phyloP scores from a whole-genome alignment of 2,888 invertebrate genomes.

The Patella caerulea region DNA sequence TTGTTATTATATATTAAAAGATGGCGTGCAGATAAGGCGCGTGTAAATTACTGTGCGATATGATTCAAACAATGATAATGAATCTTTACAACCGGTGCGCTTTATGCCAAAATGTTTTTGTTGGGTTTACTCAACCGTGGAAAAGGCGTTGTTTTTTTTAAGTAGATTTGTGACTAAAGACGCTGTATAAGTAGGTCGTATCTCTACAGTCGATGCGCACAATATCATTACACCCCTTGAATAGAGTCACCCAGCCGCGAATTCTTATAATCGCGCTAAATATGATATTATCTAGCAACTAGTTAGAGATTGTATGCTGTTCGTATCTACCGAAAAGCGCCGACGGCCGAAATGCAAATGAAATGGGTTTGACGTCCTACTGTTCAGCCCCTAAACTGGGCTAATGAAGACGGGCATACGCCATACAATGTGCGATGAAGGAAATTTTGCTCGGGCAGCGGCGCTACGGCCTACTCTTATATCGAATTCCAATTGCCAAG shows the following conservation, averaged over 20 bases:
- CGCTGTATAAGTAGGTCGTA: constrained; percentile 10
- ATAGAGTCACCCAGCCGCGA: not conserved
- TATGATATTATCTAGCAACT: not conserved
- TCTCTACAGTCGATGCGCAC: not conserved
- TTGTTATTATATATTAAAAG: constrained; percentile 1
- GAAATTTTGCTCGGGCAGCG: too few relatives aligned
- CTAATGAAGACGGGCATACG: too few relatives aligned
- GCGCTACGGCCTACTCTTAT: too few relatives aligned
- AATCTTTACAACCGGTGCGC: not conserved
- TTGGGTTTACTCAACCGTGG: not conserved
- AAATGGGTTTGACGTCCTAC: too few relatives aligned
- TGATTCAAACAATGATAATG: not conserved
- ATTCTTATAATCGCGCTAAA: constrained; percentile 3
- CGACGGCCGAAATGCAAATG: too few relatives aligned
- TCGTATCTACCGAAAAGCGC: too few relatives aligned
- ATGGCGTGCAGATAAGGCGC: not conserved
- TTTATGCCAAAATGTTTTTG: not conserved
- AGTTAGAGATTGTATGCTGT: not conserved
- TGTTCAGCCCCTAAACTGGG: too few relatives aligned
- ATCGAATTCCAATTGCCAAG: too few relatives aligned
- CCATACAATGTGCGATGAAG: too few relatives aligned
- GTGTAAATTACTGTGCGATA: not conserved
- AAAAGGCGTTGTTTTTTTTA: constrained; percentile 1
- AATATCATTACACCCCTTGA: constrained; percentile 1
- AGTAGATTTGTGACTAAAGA: not conserved